Evolutionary conservation across 2,797 vertebrate species (phyloP).

Genomic region (Pelobates cultripes): DNA sequence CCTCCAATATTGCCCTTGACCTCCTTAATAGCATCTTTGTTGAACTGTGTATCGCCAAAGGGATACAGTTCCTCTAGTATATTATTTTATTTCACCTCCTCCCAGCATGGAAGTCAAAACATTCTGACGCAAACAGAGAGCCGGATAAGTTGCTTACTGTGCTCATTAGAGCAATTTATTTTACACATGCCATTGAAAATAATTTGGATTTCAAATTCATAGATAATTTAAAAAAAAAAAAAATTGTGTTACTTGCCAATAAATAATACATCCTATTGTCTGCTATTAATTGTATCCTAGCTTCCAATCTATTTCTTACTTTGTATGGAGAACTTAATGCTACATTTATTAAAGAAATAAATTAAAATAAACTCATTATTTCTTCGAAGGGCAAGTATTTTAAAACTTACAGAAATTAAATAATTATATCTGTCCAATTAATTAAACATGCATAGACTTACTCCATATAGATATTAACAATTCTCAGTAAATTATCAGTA

Average conservation of each 20-base stretch:
- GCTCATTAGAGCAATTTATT: constrained; percentile 38
- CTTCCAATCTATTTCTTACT: constrained; percentile 12
- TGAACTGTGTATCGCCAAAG: too few species aligned
- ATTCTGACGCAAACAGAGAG: constrained; percentile 4
- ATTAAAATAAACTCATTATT: not conserved
- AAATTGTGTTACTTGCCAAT: constrained; percentile 19
- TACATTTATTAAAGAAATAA: constrained; percentile 24
- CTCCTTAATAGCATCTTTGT: too few species aligned
- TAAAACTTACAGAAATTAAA: too few species aligned
- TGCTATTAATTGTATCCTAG: constrained; percentile 2
- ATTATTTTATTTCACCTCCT: too few species aligned
- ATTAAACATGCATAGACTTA: too few species aligned
- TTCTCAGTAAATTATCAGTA: too few species aligned
- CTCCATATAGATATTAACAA: too few species aligned
- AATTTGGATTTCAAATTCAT: constrained; percentile 30
- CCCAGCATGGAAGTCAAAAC: too few species aligned
- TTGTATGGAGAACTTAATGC: constrained; percentile 18
- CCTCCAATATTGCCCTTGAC: too few species aligned
- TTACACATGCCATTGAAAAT: constrained; percentile 3
- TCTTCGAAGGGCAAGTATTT: too few species aligned
- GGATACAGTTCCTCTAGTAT: too few species aligned
- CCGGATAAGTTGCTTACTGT: constrained; percentile 4
- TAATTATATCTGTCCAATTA: too few species aligned
- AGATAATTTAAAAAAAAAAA: not conserved
- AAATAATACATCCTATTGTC: constrained; percentile 20